Conservation (phyloP, 2,113 vertebrate species). For the Candoia aspera region DNA sequence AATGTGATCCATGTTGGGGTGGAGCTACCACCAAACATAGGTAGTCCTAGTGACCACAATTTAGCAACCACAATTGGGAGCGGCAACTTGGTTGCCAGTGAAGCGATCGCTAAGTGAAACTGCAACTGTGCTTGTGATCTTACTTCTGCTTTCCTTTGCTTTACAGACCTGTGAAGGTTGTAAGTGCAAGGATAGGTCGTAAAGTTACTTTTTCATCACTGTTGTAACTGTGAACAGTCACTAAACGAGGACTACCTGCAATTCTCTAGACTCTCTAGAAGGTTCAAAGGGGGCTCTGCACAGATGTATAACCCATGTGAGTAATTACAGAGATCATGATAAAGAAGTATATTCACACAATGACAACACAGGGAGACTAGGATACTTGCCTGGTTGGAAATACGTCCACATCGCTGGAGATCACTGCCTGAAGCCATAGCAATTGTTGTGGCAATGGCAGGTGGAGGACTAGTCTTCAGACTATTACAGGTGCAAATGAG, state of each 20-base stretch:
- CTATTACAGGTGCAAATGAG: conserved; percentile 98
- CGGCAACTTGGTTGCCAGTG: neutral
- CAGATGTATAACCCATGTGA: neutral
- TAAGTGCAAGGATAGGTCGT: neutral
- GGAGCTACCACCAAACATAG: neutral
- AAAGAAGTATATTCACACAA: neutral
- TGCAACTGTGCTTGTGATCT: neutral
- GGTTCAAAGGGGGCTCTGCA: neutral
- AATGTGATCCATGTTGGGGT: neutral
- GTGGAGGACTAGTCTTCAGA: conserved; percentile 96
- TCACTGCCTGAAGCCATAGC: conserved; percentile 92
- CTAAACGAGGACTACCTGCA: neutral
- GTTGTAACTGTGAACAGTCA: neutral
- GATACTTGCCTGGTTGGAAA: conserved; percentile 87
- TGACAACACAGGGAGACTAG: neutral
- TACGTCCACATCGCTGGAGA: conserved; percentile 94
- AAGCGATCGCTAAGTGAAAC: neutral
- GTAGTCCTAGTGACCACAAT: neutral
- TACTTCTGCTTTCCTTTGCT: neutral
- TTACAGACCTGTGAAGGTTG: neutral
- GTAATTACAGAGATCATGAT: neutral
- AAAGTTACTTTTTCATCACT: neutral
- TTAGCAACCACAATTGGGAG: neutral
- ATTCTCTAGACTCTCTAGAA: neutral
- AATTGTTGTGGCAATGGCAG: conserved; percentile 93